Conservation (phyloP, 2,113 vertebrate genomes). For the Ariopsis seemanni region DNA sequence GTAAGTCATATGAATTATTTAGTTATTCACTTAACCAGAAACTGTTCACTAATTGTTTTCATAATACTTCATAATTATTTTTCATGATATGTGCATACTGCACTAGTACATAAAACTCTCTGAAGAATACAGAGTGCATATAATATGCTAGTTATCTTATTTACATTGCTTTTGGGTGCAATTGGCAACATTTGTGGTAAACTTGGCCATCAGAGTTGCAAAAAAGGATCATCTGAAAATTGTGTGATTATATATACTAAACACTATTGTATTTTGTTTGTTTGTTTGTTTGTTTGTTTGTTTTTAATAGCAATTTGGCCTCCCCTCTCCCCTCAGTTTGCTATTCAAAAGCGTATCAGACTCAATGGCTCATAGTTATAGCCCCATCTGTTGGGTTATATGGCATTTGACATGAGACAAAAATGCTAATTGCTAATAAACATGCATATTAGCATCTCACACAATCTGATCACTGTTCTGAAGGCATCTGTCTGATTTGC, state of each 20-base stretch:
- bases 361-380: conserved; percentile 20
- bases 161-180: not conserved
- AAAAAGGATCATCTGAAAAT: not conserved
- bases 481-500: not conserved
- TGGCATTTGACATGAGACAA: conserved; percentile 18
- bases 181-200: not conserved
- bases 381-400: conserved; percentile 17
- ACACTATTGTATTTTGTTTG: no score
- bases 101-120: not conserved
- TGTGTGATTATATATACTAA: not conserved
- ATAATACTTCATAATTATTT: not conserved
- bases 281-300: not conserved
- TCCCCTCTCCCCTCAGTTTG: no score
- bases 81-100: no score
- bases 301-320: not conserved
- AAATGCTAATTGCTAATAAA: conserved; percentile 3
- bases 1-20: not conserved
- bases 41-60: not conserved
- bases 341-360: conserved; percentile 10
- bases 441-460: not conserved
- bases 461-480: not conserved
- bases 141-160: not conserved
- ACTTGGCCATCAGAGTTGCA: not conserved
- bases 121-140: not conserved
- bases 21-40: not conserved